phyloP scores from a whole-genome alignment of 2,797 vertebrate species.

The Galago senegalensis region DNA sequence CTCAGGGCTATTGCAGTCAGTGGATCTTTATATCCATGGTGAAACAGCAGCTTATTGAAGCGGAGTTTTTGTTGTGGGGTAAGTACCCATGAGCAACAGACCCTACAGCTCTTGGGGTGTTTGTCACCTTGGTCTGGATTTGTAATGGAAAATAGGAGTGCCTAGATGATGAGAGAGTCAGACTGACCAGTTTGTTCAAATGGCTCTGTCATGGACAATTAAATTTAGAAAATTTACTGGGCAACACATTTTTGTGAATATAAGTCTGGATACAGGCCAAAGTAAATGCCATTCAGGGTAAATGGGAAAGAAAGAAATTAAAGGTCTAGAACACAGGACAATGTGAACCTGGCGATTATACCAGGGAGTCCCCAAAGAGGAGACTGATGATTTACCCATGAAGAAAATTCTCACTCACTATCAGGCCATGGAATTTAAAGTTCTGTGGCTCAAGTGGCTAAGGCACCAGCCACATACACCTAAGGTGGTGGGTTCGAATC shows the following conservation, averaged over 20 bases:
- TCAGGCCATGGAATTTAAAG: background rate
- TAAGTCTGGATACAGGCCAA: background rate
- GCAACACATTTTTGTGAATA: background rate
- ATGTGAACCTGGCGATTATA: background rate
- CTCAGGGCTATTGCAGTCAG: background rate
- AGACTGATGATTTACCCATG: background rate
- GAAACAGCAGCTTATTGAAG: background rate
- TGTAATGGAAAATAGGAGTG: background rate
- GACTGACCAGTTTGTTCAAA: background rate
- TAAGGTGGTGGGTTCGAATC: too few relatives aligned
- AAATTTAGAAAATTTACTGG: background rate
- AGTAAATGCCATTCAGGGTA: background rate
- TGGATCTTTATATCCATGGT: background rate
- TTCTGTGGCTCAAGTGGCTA: background rate
- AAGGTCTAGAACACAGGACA: background rate
- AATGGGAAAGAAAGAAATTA: background rate
- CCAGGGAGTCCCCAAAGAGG: background rate
- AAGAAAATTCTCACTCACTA: background rate
- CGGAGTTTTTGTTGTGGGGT: background rate
- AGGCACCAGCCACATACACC: too few relatives aligned
- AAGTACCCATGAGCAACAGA: too few relatives aligned
- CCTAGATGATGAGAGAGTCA: background rate
- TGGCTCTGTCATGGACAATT: background rate
- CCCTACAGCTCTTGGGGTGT: background rate
- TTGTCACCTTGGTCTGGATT: background rate